Percentiles rank a stretch among this genome's conserved stretches.
Evolutionary conservation across 2,888 invertebrate genomes (phyloP).

Genomic region (Fissipunctia ypsillon): DNA sequence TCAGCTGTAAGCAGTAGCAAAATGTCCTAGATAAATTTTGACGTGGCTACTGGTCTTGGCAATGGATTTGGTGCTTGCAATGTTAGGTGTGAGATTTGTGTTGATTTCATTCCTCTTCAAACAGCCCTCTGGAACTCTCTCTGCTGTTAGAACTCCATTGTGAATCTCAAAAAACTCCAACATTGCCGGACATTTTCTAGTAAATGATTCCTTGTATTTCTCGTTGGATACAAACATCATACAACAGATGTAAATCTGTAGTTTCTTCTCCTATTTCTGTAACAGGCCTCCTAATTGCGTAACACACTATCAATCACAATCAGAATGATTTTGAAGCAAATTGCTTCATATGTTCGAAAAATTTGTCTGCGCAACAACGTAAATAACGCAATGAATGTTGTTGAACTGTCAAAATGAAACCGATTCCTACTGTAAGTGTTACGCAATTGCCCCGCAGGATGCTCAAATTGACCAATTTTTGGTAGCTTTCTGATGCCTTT

Average conservation of each 20-base stretch:
- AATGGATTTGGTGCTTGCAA: slow-evolving; percentile 6
- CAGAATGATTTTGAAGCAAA: too few species aligned
- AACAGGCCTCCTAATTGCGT: too few species aligned
- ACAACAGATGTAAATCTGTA: background rate
- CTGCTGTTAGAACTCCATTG: background rate
- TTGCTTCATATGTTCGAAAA: too few species aligned
- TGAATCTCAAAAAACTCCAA: background rate
- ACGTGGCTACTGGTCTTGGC: slow-evolving; percentile 31
- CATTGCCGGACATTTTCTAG: background rate
- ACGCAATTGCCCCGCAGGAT: too few species aligned
- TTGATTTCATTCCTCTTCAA: background rate
- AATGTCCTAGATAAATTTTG: slow-evolving; percentile 45
- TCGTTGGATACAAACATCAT: background rate
- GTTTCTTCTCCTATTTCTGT: background rate
- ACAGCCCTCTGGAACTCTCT: background rate
- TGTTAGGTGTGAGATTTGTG: slow-evolving; percentile 13
- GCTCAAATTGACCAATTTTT: background rate
- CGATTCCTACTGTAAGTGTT: too few species aligned
- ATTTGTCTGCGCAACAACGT: too few species aligned
- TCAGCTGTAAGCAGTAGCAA: background rate
- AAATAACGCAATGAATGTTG: too few species aligned
- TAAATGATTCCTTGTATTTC: background rate
- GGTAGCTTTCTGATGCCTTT: background rate
- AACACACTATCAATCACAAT: too few species aligned
- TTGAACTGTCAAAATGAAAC: too few species aligned